phyloP scores from a whole-genome alignment of 2,797 vertebrate genomes.

The Lindbergichthys nudifrons region DNA sequence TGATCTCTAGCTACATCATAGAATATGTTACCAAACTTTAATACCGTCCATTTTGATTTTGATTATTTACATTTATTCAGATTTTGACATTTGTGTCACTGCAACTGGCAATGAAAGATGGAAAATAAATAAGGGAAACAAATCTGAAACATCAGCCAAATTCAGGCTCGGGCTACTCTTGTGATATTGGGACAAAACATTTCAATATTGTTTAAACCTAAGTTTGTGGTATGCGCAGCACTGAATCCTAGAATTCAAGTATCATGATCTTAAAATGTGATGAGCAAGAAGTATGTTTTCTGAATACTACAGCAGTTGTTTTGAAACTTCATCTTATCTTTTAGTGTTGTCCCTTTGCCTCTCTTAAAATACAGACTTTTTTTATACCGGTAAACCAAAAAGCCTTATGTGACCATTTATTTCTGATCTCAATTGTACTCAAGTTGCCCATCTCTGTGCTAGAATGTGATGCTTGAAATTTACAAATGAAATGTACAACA shows the following conservation, averaged over 20 bases:
- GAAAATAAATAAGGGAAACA: not conserved
- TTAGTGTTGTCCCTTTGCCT: not conserved
- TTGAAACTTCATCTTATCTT: conserved; percentile 5
- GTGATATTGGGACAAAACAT: conserved; percentile 21
- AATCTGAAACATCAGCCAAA: not conserved
- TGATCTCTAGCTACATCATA: not conserved
- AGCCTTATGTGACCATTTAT: conserved; percentile 39
- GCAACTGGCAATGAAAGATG: not conserved
- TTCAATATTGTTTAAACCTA: conserved; percentile 1
- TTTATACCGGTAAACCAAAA: conserved; percentile 36
- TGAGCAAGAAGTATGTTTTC: not conserved
- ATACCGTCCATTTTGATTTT: not conserved
- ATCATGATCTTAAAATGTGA: not conserved
- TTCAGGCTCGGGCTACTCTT: not conserved
- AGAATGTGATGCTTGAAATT: conserved; percentile 17
- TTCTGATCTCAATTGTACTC: not conserved
- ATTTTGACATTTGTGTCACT: conserved; percentile 9
- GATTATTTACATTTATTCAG: not conserved
- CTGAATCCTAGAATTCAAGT: conserved; percentile 39
- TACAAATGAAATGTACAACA: conserved; percentile 51
- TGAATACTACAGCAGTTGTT: conserved; percentile 4
- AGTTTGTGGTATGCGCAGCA: not conserved
- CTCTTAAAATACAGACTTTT: not conserved
- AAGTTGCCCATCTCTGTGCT: conserved; percentile 21
- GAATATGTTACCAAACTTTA: not conserved